Conservation (phyloP, 2,797 vertebrate species). For the Gouania willdenowi region DNA sequence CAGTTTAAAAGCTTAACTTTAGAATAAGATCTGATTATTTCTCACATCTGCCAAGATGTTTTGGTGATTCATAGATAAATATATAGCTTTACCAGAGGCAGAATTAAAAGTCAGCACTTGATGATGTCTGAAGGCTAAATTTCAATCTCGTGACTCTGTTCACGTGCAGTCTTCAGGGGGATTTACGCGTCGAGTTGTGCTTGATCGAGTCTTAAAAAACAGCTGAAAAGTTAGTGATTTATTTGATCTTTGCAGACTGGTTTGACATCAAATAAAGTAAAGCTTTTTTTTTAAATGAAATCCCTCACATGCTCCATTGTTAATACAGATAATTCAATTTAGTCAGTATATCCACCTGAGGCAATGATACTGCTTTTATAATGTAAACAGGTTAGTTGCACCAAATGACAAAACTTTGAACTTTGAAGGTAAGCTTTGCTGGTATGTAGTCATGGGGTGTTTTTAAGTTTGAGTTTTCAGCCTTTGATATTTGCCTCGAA, state of each 20-base stretch:
- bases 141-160: slow-evolving; percentile 11
- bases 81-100: slow-evolving; percentile 16
- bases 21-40: slow-evolving; percentile 43
- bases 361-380: too few species aligned
- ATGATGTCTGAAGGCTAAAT: slow-evolving; percentile 10
- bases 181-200: slow-evolving; percentile 32
- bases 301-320: slow-evolving; percentile 2
- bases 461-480: neutral
- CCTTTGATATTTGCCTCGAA: neutral
- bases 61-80: slow-evolving; percentile 43
- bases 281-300: neutral
- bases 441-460: neutral
- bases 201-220: slow-evolving; percentile 12
- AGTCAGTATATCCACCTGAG: too few species aligned
- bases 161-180: slow-evolving; percentile 9
- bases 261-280: slow-evolving; percentile 6
- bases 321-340: too few species aligned
- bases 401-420: too few species aligned
- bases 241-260: slow-evolving; percentile 5
- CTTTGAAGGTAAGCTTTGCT: too few species aligned
- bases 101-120: slow-evolving; percentile 13
- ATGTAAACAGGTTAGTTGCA: too few species aligned
- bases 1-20: slow-evolving; percentile 44
- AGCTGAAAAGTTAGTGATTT: neutral
- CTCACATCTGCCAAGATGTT: slow-evolving; percentile 41